phyloP scores from a whole-genome alignment of 2,888 invertebrate species.

The Fragum whitleyi region DNA sequence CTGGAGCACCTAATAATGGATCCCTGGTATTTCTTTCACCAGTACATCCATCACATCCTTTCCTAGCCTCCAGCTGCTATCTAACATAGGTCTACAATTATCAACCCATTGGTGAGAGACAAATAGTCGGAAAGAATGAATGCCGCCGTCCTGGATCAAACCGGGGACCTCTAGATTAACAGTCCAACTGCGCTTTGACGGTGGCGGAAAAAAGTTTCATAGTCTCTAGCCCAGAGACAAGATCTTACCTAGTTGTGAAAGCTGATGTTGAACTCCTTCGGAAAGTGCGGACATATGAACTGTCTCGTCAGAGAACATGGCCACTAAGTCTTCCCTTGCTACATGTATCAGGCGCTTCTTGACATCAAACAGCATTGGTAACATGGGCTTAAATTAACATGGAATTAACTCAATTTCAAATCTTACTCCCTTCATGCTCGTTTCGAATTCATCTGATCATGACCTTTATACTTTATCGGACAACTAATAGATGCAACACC shows the following conservation, averaged over 20 bases:
- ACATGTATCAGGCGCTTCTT: conserved; percentile 41
- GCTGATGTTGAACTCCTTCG: conserved; percentile 35
- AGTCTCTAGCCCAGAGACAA: too few relatives aligned
- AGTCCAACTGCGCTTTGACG: too few relatives aligned
- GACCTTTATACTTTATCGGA: background rate
- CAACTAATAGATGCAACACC: background rate
- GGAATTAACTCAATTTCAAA: background rate
- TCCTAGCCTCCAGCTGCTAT: too few relatives aligned
- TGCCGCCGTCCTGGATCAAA: too few relatives aligned
- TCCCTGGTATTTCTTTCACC: too few relatives aligned
- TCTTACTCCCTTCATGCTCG: background rate
- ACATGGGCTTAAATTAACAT: conserved; percentile 17
- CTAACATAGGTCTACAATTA: too few relatives aligned
- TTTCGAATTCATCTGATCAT: background rate
- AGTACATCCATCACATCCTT: too few relatives aligned
- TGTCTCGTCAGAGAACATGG: conserved; percentile 39
- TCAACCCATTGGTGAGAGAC: too few relatives aligned
- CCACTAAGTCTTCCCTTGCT: conserved; percentile 38
- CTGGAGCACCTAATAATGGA: too few relatives aligned
- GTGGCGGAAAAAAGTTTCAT: too few relatives aligned
- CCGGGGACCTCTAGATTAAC: too few relatives aligned
- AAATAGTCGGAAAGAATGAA: too few relatives aligned
- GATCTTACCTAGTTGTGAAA: conserved; percentile 32
- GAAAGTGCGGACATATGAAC: conserved; percentile 32
- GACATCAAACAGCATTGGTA: conserved; percentile 28